Evolutionary conservation across 2,797 vertebrate species (phyloP).

Genomic region (Sphaeramia orbicularis): DNA sequence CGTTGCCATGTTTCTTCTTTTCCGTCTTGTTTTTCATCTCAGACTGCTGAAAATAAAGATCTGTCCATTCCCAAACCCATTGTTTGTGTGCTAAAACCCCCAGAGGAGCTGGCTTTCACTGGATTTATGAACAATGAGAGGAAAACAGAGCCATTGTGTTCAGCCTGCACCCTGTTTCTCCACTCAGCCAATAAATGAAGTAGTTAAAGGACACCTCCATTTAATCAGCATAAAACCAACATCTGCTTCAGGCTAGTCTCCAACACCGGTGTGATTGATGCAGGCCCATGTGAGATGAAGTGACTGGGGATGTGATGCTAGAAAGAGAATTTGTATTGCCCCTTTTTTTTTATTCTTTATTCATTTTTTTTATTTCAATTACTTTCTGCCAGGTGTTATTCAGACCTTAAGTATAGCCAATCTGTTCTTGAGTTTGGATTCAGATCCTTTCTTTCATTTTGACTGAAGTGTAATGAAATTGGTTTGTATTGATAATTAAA

Average conservation of each 20-base stretch:
- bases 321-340: no score
- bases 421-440: no score
- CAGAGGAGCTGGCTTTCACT: not conserved
- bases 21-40: not conserved
- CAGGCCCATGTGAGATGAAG: no score
- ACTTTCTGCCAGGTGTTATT: no score
- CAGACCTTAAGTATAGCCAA: no score
- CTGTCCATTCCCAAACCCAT: constrained; percentile 1
- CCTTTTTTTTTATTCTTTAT: no score
- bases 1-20: not conserved
- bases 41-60: constrained; percentile 12
- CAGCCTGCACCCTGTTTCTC: constrained; percentile 10
- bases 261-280: constrained; percentile 43
- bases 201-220: constrained; percentile 39
- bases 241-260: constrained; percentile 32
- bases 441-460: no score
- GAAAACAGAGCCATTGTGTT: constrained; percentile 1
- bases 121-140: constrained; percentile 15
- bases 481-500: no score
- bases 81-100: constrained; percentile 5
- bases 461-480: no score
- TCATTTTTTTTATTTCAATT: no score
- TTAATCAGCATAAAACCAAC: constrained; percentile 57
- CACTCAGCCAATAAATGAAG: constrained; percentile 34
- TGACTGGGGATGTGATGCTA: no score